Conservation (phyloP, 2,797 vertebrate genomes). For the Tenualosa thibaudeaui region DNA sequence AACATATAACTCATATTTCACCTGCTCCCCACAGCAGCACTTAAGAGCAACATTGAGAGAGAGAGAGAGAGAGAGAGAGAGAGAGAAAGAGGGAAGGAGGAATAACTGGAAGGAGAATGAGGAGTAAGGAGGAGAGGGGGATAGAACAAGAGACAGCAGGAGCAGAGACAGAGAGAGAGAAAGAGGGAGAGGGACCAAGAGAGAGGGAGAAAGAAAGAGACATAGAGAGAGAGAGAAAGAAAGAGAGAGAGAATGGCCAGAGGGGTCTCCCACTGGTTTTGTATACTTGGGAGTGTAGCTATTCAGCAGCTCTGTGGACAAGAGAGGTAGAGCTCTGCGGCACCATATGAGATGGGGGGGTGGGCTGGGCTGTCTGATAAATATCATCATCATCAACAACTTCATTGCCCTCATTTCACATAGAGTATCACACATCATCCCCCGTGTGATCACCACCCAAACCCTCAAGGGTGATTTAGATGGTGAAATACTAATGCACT, state of each 20-base stretch:
- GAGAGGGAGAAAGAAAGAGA: neutral
- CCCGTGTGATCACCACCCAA: neutral
- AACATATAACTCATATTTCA: conserved; percentile 10
- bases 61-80: neutral
- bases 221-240: neutral
- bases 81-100: neutral
- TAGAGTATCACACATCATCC: neutral
- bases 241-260: neutral
- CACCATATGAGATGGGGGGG: neutral
- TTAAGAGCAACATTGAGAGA: neutral
- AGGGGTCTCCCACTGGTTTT: neutral
- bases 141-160: neutral
- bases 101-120: neutral
- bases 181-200: neutral
- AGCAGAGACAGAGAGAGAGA: neutral
- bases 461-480: neutral
- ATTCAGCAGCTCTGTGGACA: neutral
- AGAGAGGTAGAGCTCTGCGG: neutral
- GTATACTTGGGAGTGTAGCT: neutral
- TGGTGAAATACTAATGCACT: neutral
- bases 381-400: neutral
- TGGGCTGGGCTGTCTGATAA: neutral
- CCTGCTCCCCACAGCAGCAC: neutral
- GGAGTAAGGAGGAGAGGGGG: neutral
- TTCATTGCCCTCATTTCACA: neutral